phyloP scores from a whole-genome alignment of 2,888 invertebrate species.

The Thymelicus sylvestris region DNA sequence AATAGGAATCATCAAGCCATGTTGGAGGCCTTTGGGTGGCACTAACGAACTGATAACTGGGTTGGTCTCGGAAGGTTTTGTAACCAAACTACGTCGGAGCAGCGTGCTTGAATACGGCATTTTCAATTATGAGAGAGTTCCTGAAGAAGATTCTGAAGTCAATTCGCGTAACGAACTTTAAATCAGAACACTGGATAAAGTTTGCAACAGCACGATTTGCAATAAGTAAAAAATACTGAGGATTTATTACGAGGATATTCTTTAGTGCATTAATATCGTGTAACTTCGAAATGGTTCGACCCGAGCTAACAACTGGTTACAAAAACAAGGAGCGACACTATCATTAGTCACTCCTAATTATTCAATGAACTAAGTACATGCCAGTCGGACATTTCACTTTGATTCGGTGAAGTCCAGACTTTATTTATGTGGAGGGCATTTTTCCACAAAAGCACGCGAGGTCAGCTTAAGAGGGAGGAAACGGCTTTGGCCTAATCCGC shows the following conservation, averaged over 20 bases:
- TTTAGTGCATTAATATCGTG: conserved; percentile 3
- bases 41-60: no score
- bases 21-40: no score
- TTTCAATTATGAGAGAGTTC: no score
- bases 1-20: no score
- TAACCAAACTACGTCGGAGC: no score
- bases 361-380: conserved; percentile 40
- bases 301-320: conserved; percentile 19
- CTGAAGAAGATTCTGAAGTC: no score
- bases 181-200: no score
- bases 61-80: no score
- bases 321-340: conserved; percentile 7
- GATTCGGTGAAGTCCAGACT: conserved; percentile 69
- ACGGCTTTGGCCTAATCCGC: conserved; percentile 83
- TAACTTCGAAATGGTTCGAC: conserved; percentile 14
- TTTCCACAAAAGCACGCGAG: conserved; percentile 82
- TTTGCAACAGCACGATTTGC: background rate
- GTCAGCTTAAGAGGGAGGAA: conserved; percentile 83
- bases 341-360: conserved; percentile 40
- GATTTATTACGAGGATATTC: background rate
- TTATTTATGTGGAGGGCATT: conserved; percentile 80
- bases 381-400: conserved; percentile 59
- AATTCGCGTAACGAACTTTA: no score
- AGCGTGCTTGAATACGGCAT: no score
- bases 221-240: conserved; percentile 1